Base-by-base conservation (phyloP, 2,888 invertebrate species). In the Junonia oenone region DNA sequence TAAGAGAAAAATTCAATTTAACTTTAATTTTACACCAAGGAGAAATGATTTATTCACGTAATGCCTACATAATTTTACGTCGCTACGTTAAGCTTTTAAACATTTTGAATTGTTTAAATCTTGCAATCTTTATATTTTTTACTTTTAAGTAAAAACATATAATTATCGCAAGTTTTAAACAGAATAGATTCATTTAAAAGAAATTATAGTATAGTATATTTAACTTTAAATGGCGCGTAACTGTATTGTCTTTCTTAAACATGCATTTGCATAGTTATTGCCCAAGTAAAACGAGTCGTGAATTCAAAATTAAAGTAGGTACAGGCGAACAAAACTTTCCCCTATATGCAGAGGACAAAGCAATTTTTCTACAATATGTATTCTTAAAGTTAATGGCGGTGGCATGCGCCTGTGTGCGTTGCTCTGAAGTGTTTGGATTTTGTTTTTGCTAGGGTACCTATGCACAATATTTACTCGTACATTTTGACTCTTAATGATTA, bases 331-430 rank as follows among this genome's bases (percentile, higher is more conserved):
- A 62, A 64, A 68, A 67, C 63, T 67, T 65, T 62, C 58, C 59
- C 63, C 63, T 56, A 63, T 59, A 59, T 47, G 59, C 49, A 47
- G 58, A 63, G 62, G 65, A 66, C 67, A 68, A 68, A 67, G 68
- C 65, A 67, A 67, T 66, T 68, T 68, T 67, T 68, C 65, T 62
- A 60, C 64, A 65, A 67, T 67, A n/a, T n/a, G n/a, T n/a, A 67
- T 65, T 67, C 62, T 61, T 56, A 49, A 43, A 65, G 63, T 64
- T 65, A 66, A 63, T 62, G 62, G 60, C 56, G 57, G 51, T 52
- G 51, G 48, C 43, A 56, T 59, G 31, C 51, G 31, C 11, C 31
- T 22, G 33, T 45, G 43, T 29, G 56, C 26, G 43, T 40, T 45
- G 33, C 38, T 35, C 31, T 43, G 22, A 33, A 48, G 33, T 49